Conservation (phyloP, 2,113 vertebrate species). For the Tragelaphus buxtoni region DNA sequence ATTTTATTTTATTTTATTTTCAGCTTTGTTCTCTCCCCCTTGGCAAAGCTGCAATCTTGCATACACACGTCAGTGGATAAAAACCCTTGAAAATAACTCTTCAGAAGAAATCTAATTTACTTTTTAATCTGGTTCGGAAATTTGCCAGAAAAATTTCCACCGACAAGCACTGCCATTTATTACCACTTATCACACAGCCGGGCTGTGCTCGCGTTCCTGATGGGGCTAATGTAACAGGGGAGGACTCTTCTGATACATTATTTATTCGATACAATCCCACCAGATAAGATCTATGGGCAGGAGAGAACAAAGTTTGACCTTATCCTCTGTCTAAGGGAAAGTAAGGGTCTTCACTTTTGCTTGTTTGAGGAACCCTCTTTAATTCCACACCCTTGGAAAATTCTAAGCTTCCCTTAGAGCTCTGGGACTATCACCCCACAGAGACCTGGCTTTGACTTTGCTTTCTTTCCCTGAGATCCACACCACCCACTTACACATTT, state of each 20-base stretch:
- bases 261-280: constrained; percentile 79
- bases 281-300: constrained; percentile 69
- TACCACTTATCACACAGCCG: constrained; percentile 64
- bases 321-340: constrained; percentile 41
- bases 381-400: background rate
- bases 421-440: background rate
- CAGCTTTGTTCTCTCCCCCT: constrained; percentile 72
- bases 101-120: constrained; percentile 85
- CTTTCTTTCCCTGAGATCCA: background rate
- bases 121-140: constrained; percentile 85
- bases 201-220: constrained; percentile 52
- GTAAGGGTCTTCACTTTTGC: background rate
- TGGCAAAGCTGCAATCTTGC: constrained; percentile 77
- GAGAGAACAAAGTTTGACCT: constrained; percentile 74
- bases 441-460: background rate
- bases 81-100: constrained; percentile 81
- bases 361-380: background rate
- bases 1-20: constrained; percentile 73
- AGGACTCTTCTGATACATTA: constrained; percentile 75
- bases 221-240: constrained; percentile 41
- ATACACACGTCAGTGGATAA: constrained; percentile 76
- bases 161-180: constrained; percentile 73
- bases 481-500: background rate
- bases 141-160: constrained; percentile 79
- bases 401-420: background rate